A percentile compares a stretch with the other conserved stretches of the same genome.
These are phyloP conservation scores for Eledona agricola DNA, from an alignment of 2,888 invertebrate genomes.

Conservation along the genomic window DNA sequence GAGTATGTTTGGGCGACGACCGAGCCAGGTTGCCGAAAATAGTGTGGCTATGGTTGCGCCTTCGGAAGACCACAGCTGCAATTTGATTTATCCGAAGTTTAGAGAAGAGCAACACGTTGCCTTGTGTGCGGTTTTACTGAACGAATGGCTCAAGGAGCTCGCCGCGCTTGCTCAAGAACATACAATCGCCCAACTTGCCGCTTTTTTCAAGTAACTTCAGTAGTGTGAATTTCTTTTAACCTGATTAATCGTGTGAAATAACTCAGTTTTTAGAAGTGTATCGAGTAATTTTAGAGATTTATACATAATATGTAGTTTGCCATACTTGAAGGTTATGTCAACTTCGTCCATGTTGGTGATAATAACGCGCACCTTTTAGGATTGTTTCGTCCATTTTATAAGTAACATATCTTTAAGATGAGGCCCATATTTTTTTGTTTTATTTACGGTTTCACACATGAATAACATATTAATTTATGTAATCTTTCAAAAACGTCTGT, in stretches of 20 bases:
- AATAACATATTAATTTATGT: slow-evolving; percentile 10
- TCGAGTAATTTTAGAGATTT: no score
- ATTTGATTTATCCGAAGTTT: slow-evolving; percentile 57
- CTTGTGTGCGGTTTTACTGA: slow-evolving; percentile 86
- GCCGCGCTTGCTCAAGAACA: slow-evolving; percentile 96
- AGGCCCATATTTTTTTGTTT: slow-evolving; percentile 3
- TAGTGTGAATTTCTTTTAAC: slow-evolving; percentile 19
- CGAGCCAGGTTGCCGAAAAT: slow-evolving; percentile 62
- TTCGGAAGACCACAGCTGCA: slow-evolving; percentile 50
- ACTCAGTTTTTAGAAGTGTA: slow-evolving; percentile 9
- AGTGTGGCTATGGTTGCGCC: slow-evolving; percentile 49
- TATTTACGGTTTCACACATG: slow-evolving; percentile 9
- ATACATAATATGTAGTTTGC: no score
- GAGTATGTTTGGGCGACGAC: slow-evolving; percentile 65
- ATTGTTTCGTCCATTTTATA: slow-evolving; percentile 9
- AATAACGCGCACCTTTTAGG: slow-evolving; percentile 11
- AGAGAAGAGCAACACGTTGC: slow-evolving; percentile 70
- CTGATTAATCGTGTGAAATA: slow-evolving; percentile 11
- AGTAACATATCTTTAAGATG: slow-evolving; percentile 10
- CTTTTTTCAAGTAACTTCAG: slow-evolving; percentile 54
- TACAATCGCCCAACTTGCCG: slow-evolving; percentile 71
- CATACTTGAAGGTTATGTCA: no score
- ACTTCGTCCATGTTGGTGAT: slow-evolving; percentile 7
- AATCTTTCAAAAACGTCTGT: slow-evolving; percentile 32
- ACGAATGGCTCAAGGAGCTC: slow-evolving; percentile 95